These are phyloP conservation scores for Trinectes maculatus DNA, from an alignment of 2,113 vertebrate genomes.

Conservation along the genomic window DNA sequence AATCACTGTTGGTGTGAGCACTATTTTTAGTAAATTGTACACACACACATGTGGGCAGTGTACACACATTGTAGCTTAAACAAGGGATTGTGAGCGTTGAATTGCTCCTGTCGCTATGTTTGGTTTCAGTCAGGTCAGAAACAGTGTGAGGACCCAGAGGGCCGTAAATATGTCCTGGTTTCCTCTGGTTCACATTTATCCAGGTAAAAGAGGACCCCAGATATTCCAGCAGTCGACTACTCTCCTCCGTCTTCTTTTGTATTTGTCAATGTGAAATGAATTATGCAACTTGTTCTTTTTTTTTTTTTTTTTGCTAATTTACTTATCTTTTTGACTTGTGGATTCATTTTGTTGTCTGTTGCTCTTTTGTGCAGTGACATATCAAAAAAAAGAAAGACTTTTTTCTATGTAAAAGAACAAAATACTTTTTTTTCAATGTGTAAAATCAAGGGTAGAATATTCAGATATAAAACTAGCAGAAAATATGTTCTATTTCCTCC, in stretches of 20 bases:
- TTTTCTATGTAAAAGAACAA: conserved; percentile 75
- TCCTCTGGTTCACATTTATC: conserved; percentile 54
- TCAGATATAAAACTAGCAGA: conserved; percentile 61
- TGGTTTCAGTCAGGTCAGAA: conserved; percentile 59
- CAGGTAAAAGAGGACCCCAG: conserved; percentile 25
- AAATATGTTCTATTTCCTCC: conserved; percentile 69
- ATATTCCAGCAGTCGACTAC: conserved; percentile 63
- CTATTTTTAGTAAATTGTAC: conserved; percentile 30
- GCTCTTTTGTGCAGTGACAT: conserved; percentile 79
- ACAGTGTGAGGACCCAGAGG: conserved; percentile 8
- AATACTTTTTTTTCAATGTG: conserved; percentile 57
- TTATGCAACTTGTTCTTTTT: conserved; percentile 66
- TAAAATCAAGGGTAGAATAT: conserved; percentile 68
- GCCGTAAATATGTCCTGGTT: conserved; percentile 46
- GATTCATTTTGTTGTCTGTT: conserved; percentile 75
- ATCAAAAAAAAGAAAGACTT: conserved; percentile 61
- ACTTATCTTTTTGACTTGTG: conserved; percentile 70
- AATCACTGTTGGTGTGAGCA: conserved; percentile 6
- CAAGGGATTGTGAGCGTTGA: conserved; percentile 6
- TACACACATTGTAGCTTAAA: background rate
- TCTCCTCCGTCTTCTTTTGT: conserved; percentile 69
- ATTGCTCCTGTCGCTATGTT: conserved; percentile 47
- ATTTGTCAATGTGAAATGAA: conserved; percentile 74
- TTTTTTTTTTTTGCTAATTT: conserved; percentile 56
- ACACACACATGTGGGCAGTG: conserved; percentile 3